Evolutionary conservation across 1,140 invertebrate species (phyloP), one percentile per base, ranked within the genome.

Genomic region (Drosophila aff.): DNA sequence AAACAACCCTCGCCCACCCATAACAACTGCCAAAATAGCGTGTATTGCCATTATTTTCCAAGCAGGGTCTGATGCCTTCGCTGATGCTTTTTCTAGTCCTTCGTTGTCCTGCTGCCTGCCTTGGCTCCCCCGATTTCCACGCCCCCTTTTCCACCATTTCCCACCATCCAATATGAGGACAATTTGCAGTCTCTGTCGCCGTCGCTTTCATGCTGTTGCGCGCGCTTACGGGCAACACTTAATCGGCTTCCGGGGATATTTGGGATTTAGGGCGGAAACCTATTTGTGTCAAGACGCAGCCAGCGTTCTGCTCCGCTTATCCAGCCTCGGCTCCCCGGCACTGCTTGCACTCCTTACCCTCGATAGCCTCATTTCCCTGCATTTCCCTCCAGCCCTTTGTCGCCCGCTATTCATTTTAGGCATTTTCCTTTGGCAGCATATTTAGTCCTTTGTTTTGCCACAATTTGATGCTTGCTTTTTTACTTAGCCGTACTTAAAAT

Each of bases 171-270:
- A 33, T 61, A 73, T 50, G 52, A 77, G 73, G 65, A 81, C 82
- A 86, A 84, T 86, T 83, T 83, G 76, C 83, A 86, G 83, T 73
- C 76, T 40, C 69, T 64, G 66, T 31, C 52, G 50, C 46, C 43
- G 53, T 11, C 59, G 49, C 68, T 81, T 87, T 83, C 85, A 90
- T 73, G 81, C 85, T 89, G 85, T 89, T 89, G 85, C 85, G 81
- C 79, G 75, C 85, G 83, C 83, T 87, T 81, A 89, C 73, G 75
- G 81, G 85, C 71, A 90, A 91, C 85, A 90, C 85, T 90, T 90
- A 90, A 91, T 90, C 85, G 85, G 86, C 85, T 90, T 90, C 82
- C 86, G 86, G 85, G 86, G 82, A 90, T 90, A 90, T 90, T 90
- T 82, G 81, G 85, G 85, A 90, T 90, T 90, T 90, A 67, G 85